A percentile compares a stretch with the other conserved stretches of the same genome.
Conservation (phyloP, 2,113 vertebrate species). For the Barnardius zonarius region DNA sequence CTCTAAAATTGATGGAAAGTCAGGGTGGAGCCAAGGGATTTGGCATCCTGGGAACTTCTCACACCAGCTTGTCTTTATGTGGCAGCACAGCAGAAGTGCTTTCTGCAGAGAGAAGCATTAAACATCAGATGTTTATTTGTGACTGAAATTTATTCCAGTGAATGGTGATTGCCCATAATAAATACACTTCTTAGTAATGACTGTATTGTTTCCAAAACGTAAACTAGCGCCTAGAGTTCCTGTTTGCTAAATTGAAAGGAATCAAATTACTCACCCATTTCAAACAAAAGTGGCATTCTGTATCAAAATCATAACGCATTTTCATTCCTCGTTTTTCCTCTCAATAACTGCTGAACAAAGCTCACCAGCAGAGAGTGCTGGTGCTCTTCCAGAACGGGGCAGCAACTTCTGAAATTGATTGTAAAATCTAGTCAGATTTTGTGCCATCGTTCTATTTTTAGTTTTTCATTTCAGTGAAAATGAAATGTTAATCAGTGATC, state of each 20-base stretch:
- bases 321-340: background rate
- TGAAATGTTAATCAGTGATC: slow-evolving; percentile 14
- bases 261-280: background rate
- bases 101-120: background rate
- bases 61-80: background rate
- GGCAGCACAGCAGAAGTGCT: background rate
- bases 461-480: background rate
- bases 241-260: background rate
- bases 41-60: slow-evolving; percentile 20
- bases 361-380: slow-evolving; percentile 60
- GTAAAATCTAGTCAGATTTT: background rate
- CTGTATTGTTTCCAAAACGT: background rate
- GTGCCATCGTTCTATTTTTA: background rate
- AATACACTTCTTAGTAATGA: background rate
- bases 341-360: background rate
- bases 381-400: background rate
- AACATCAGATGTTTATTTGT: background rate
- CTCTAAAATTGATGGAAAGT: slow-evolving; percentile 26
- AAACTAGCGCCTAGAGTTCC: background rate
- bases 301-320: background rate
- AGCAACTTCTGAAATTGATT: background rate
- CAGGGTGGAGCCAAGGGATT: slow-evolving; percentile 9
- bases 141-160: slow-evolving; percentile 1
- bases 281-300: background rate
- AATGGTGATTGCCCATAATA: background rate